Evolutionary conservation across 35 echinoderm and acorn worm species (phyloP), one percentile per base, ranked within the genome.

Genomic region (Diadema setosum): DNA sequence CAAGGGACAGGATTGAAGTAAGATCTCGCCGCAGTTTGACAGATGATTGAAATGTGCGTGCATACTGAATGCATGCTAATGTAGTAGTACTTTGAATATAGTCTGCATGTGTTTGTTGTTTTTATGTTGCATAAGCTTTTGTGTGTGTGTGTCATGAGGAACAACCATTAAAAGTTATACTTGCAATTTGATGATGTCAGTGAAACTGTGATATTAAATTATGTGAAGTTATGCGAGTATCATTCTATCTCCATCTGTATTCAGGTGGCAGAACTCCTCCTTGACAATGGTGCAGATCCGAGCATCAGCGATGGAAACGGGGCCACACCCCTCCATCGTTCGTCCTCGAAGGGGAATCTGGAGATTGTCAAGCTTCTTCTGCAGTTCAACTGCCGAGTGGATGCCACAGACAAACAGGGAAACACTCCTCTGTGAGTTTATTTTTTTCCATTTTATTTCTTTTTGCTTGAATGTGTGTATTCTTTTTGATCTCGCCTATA

Each of bases 241-340:
- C 21, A 16, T 0, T 55, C 21, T 21, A 16, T 0, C 14, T 16
- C 49, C 49, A 55, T 21, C 21, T 55, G 14, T 55, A 12, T 16
- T 5, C 39, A 99, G 96, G 90, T 99, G 27, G 86, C 89, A 32
- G 93, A 92, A 75, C 55, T 88, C 6, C 81, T 99, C 43, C 39
- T 99, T 3, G 96, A 94, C n/a, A 49, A 92, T 89, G 96, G 96
- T 49, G 96, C 96, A 15, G 96, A 99, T 52, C 82, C 89, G 12
- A 86, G 91, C 78, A 85, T 85, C 26, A 85, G 59, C 35, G 96
- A 99, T 46, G 89, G 90, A 30, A 90, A 78, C 17, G 81, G 89
- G 25, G 93, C 96, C 44, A 94, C 92, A 39, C 93, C 96, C 39
- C 64, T 99, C 1, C 96, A 99, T 52, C 46, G 96, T 67, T 92